Conservation (phyloP, 1,140 invertebrate genomes). For the Trinorchestia longiramus region DNA sequence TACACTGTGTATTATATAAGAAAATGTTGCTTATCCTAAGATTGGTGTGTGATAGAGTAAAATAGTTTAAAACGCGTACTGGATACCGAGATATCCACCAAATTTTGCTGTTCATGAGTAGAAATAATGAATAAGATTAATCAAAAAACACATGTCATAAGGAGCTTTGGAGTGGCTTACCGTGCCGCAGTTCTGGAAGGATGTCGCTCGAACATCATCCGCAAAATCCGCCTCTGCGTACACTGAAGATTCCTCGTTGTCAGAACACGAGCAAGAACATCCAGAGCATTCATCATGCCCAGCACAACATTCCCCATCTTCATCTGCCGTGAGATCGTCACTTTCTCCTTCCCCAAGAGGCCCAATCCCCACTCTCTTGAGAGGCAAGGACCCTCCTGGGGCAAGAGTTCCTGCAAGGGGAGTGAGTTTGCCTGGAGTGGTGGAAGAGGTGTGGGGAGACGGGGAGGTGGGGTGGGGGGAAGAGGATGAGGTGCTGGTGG, state of each 20-base stretch:
- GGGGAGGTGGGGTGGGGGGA: constrained; percentile 6
- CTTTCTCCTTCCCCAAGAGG: constrained; percentile 57
- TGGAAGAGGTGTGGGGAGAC: constrained; percentile 3
- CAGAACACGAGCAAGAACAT: constrained; percentile 57
- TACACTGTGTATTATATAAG: no score
- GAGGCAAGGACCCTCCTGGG: constrained; percentile 42
- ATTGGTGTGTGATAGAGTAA: no score
- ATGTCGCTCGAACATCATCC: constrained; percentile 45
- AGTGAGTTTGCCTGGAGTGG: constrained; percentile 15
- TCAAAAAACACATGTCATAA: no score
- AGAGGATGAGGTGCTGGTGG: background rate
- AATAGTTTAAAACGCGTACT: no score
- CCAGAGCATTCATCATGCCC: constrained; percentile 46
- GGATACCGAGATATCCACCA: no score
- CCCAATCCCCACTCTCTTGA: background rate
- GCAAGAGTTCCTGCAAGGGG: constrained; percentile 35
- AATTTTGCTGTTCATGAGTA: no score
- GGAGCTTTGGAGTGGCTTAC: background rate
- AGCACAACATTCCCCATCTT: background rate
- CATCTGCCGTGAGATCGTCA: constrained; percentile 49
- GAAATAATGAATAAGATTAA: no score
- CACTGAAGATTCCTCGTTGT: constrained; percentile 56
- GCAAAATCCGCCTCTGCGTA: constrained; percentile 58
- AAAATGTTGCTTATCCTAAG: no score
- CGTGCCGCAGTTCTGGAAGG: constrained; percentile 31